Conservation (phyloP, 2,113 vertebrate genomes). For the Ophiodon elongatus region DNA sequence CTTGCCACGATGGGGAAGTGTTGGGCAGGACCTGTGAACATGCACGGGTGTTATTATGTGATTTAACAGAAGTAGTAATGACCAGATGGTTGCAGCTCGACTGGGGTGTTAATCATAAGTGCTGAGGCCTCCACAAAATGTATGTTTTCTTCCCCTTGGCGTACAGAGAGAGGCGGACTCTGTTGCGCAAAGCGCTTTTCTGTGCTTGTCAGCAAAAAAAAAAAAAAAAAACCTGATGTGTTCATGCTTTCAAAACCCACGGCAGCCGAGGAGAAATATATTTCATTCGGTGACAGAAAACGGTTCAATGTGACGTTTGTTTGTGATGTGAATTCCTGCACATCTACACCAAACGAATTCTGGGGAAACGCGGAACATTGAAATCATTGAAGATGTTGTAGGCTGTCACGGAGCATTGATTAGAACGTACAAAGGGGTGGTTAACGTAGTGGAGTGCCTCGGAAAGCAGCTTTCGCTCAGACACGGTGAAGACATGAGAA, state of each 20-base stretch:
- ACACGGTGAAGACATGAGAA: constrained; percentile 33
- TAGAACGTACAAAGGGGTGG: background rate
- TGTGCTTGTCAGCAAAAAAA: constrained; percentile 58
- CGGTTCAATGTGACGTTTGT: background rate
- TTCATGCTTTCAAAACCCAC: constrained; percentile 9
- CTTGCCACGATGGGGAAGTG: constrained; percentile 49
- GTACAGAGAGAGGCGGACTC: constrained; percentile 2
- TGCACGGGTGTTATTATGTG: constrained; percentile 22
- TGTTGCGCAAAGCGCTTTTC: constrained; percentile 29
- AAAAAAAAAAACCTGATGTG: constrained; percentile 42
- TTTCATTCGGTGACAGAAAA: background rate
- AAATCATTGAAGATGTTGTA: background rate
- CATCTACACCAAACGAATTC: background rate
- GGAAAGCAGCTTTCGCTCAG: constrained; percentile 46
- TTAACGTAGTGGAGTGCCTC: background rate
- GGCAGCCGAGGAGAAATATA: background rate
- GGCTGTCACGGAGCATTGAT: background rate
- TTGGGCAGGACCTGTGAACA: background rate
- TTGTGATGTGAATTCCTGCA: background rate
- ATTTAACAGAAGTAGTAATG: constrained; percentile 60
- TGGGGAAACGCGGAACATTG: background rate
- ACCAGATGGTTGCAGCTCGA: constrained; percentile 23
- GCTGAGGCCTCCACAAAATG: constrained; percentile 40
- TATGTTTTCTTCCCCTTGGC: constrained; percentile 43
- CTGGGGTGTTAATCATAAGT: constrained; percentile 52